Evolutionary conservation across 1,140 invertebrate genomes (phyloP).

Genomic region (Apocrypta bakeri): DNA sequence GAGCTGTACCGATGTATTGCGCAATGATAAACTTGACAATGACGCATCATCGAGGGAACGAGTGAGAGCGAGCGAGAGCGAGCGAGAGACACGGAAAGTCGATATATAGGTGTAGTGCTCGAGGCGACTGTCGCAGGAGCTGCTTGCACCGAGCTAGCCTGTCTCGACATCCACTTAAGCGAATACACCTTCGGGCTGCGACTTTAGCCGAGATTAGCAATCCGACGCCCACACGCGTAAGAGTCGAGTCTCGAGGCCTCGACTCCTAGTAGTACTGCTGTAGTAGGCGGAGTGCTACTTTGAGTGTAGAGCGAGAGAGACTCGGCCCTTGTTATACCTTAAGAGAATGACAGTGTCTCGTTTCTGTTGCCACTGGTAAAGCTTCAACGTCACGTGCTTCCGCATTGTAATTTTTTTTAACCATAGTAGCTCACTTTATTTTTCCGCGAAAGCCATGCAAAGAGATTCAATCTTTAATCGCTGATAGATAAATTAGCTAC

Average conservation of each 20-base stretch:
- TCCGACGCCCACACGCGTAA: conserved; percentile 46
- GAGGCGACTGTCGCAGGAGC: background rate
- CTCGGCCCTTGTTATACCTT: background rate
- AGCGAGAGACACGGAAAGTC: conserved; percentile 6
- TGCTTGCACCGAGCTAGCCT: conserved; percentile 6
- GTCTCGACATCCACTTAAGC: conserved; percentile 61
- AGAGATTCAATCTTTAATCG: too few relatives aligned
- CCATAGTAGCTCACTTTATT: too few relatives aligned
- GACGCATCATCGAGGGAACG: background rate
- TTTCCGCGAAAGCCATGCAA: too few relatives aligned
- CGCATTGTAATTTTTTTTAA: background rate
- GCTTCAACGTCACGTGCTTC: background rate
- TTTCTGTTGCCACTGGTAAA: background rate
- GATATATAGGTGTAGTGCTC: background rate
- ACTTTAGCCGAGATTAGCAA: conserved; percentile 61
- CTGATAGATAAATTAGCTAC: too few relatives aligned
- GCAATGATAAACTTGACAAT: background rate
- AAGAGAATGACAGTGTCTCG: background rate
- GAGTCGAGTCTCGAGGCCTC: background rate
- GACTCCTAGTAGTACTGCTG: background rate
- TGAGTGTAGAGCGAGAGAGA: background rate
- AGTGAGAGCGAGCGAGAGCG: background rate
- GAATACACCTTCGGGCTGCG: conserved; percentile 53
- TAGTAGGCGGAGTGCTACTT: background rate
- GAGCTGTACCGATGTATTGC: background rate